These are phyloP conservation scores for Xestia ashworthii DNA, from an alignment of 2,888 invertebrate genomes.

Conservation along the genomic window DNA sequence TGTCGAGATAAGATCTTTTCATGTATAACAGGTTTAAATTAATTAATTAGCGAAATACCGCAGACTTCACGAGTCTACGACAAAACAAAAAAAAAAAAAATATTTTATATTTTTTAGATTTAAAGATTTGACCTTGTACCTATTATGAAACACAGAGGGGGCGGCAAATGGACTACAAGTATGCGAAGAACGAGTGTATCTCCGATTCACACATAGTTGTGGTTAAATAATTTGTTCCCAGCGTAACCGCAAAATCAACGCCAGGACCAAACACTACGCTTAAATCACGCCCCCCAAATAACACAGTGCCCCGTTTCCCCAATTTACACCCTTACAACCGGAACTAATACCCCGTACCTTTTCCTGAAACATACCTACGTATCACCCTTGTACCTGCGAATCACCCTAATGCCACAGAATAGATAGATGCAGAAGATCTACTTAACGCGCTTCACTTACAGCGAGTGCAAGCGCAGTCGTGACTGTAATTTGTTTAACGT, in stretches of 20 bases:
- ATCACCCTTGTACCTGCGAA: slow-evolving; percentile 14
- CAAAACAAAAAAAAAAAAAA: neutral
- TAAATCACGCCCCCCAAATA: slow-evolving; percentile 29
- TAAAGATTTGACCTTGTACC: neutral
- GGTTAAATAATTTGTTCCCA: neutral
- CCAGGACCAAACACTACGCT: neutral
- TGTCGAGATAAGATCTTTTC: neutral
- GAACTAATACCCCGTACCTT: slow-evolving; percentile 47
- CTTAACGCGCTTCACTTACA: neutral
- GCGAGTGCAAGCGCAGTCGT: neutral
- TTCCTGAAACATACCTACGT: slow-evolving; percentile 30
- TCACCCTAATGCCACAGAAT: slow-evolving; percentile 6
- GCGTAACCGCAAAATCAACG: neutral
- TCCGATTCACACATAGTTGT: neutral
- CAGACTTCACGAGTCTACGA: neutral
- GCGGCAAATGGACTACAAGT: neutral
- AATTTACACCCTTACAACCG: slow-evolving; percentile 55
- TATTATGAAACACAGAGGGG: neutral
- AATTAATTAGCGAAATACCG: neutral
- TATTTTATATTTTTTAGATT: too few relatives aligned
- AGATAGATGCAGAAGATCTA: neutral
- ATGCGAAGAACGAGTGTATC: neutral
- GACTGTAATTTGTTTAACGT: neutral
- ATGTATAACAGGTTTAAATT: neutral
- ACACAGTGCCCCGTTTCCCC: slow-evolving; percentile 35